A percentile compares a stretch with the other conserved stretches of the same genome.
Conservation (phyloP, 2,888 invertebrate species). For the Cerastis rubricosa region DNA sequence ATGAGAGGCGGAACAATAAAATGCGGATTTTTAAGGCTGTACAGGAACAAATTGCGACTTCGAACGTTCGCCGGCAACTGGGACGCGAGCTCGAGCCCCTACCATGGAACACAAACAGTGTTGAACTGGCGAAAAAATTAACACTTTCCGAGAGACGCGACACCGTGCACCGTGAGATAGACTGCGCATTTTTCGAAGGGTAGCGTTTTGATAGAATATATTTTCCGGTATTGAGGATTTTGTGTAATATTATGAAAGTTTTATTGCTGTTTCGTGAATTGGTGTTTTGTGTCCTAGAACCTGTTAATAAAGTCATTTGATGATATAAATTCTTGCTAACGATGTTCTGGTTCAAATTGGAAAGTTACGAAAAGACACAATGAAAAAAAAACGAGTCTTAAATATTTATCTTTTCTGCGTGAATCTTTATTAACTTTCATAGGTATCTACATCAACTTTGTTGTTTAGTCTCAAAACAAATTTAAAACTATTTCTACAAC, state of each 20-base stretch:
- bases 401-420: neutral
- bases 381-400: neutral
- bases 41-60: conserved; percentile 87
- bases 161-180: no score
- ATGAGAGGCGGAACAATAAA: conserved; percentile 87
- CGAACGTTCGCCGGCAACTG: conserved; percentile 80
- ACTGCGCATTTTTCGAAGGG: no score
- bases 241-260: neutral
- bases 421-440: neutral
- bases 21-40: conserved; percentile 89
- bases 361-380: neutral
- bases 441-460: neutral
- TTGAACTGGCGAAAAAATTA: neutral
- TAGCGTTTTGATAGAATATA: conserved; percentile 50
- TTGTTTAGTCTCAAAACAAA: conserved; percentile 5
- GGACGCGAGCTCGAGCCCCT: conserved; percentile 81
- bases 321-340: neutral
- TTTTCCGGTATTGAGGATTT: conserved; percentile 35
- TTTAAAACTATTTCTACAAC: conserved; percentile 21
- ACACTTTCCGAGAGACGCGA: neutral
- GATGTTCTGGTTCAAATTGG: neutral
- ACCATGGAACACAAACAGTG: conserved; percentile 67
- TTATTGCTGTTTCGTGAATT: neutral
- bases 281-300: neutral
- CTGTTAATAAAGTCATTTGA: neutral